These are phyloP conservation scores for Entosphenus tridentatus DNA, from an alignment of 2,113 vertebrate species.

Conservation along the genomic window DNA sequence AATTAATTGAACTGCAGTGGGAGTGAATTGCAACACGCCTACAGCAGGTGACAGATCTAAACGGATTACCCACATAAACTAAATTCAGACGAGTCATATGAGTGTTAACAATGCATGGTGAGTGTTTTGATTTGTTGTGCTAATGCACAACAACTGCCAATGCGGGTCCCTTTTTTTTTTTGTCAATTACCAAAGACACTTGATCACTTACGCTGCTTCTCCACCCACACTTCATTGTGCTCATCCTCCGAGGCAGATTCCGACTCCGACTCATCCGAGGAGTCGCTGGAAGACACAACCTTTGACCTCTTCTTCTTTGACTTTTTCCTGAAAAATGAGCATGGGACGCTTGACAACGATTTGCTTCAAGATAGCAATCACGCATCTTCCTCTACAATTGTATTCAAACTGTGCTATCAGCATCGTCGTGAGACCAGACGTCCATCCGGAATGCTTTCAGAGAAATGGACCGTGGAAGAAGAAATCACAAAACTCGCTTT, in stretches of 20 bases:
- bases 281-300: conserved; percentile 51
- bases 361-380: neutral
- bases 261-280: conserved; percentile 30
- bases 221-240: conserved; percentile 47
- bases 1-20: neutral
- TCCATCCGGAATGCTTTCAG: neutral
- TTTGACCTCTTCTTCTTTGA: conserved; percentile 63
- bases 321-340: conserved; percentile 39
- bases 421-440: neutral
- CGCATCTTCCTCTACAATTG: neutral
- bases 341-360: neutral
- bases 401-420: neutral
- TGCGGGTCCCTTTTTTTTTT: neutral
- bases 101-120: conserved; percentile 12
- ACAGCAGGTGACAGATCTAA: neutral
- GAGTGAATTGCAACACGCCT: neutral
- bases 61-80: neutral
- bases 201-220: conserved; percentile 38
- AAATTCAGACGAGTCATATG: conserved; percentile 14
- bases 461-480: neutral
- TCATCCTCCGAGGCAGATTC: conserved; percentile 41
- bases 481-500: neutral
- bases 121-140: neutral
- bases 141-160: neutral
- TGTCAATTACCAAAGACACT: neutral